Evolutionary conservation across 2,113 vertebrate species (phyloP).

Genomic region (Mus musculus): GRCm39 chr14:123778001-123778500

Average conservation of each 20-base stretch:
- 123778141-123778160: not conserved
- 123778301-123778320: not conserved
- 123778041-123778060: not conserved
- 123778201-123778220: not conserved
- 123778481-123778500: conserved; percentile 55
- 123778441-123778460: not conserved
- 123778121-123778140: not conserved
- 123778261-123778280: not conserved
- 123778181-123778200: too few relatives aligned
- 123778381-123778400: not conserved
- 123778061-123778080: not conserved
- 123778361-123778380: conserved; percentile 42
- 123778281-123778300: not conserved
- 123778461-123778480: conserved; percentile 50
- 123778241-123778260: not conserved
- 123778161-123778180: not conserved
- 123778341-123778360: conserved; percentile 43
- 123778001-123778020: not conserved
- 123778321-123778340: not conserved
- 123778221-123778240: not conserved
- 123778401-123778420: conserved; percentile 36
- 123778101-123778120: not conserved
- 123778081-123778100: not conserved
- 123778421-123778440: conserved; percentile 35
- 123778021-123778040: not conserved